Percentiles rank a stretch among this genome's conserved stretches.
Evolutionary conservation across 2,888 invertebrate genomes (phyloP).

Genomic region (Apamea anceps): DNA sequence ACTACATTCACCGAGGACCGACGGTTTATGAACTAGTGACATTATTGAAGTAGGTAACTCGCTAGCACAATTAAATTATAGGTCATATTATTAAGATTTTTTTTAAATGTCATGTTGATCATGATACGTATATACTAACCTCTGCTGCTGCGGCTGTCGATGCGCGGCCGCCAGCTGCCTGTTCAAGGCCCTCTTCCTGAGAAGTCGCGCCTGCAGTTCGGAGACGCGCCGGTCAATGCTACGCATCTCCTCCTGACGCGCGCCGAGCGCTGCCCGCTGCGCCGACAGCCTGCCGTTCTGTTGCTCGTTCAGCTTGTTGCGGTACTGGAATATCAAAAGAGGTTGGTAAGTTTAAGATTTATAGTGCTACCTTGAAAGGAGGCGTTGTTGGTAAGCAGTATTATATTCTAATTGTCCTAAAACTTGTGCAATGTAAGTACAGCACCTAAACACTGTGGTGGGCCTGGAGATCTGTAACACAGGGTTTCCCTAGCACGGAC

Average conservation of each 20-base stretch:
- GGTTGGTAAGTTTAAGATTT: neutral
- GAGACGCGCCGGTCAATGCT: slow-evolving; percentile 98
- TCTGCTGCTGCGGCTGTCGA: slow-evolving; percentile 83
- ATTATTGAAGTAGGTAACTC: slow-evolving; percentile 24
- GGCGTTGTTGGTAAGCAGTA: neutral
- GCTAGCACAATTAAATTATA: neutral
- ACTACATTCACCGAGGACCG: slow-evolving; percentile 33
- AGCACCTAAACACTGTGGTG: too few species aligned
- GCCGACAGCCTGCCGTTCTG: slow-evolving; percentile 97
- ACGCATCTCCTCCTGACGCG: slow-evolving; percentile 97
- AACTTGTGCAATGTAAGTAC: too few species aligned
- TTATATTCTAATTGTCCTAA: too few species aligned
- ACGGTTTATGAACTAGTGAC: slow-evolving; percentile 31
- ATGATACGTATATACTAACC: too few species aligned
- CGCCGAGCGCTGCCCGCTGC: slow-evolving; percentile 96
- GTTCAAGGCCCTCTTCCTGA: slow-evolving; percentile 96
- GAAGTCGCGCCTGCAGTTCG: slow-evolving; percentile 97
- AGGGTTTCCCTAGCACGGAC: too few species aligned
- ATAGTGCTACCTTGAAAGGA: neutral
- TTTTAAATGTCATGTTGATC: too few species aligned
- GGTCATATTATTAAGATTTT: slow-evolving; percentile 6
- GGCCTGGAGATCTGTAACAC: too few species aligned
- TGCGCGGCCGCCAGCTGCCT: slow-evolving; percentile 90
- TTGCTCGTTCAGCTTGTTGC: slow-evolving; percentile 98
- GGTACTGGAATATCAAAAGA: slow-evolving; percentile 92